These are phyloP conservation scores for Caiman crocodilus DNA, from an alignment of 2,797 vertebrate genomes.

Conservation along the genomic window DNA sequence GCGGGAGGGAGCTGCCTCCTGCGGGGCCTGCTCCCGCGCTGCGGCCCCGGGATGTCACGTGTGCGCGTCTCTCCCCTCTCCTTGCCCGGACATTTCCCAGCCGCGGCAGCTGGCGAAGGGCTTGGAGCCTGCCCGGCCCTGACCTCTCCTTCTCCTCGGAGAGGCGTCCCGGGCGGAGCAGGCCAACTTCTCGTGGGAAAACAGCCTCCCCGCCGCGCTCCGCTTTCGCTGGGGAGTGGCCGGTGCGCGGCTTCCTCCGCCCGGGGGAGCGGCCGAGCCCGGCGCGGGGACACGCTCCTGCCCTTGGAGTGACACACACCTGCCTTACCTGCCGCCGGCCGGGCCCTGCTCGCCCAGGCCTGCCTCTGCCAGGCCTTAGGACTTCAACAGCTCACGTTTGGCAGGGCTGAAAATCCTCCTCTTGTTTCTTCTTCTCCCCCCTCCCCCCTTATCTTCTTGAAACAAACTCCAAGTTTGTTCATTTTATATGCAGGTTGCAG, in stretches of 20 bases:
- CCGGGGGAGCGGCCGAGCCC: neutral
- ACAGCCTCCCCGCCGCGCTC: no score
- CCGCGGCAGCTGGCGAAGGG: no score
- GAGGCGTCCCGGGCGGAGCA: neutral
- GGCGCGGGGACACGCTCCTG: neutral
- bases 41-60: neutral
- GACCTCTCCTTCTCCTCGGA: neutral
- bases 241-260: neutral
- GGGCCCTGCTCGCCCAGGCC: neutral
- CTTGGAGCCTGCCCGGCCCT: neutral
- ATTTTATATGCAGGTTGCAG: accelerated
- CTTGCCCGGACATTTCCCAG: neutral
- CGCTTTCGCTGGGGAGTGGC: neutral
- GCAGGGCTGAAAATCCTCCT: neutral
- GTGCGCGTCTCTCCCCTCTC: neutral
- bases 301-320: neutral
- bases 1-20: neutral
- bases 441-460: accelerated
- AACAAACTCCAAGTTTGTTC: accelerated
- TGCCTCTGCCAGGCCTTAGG: neutral
- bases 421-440: accelerated
- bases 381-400: no score
- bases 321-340: neutral
- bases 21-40: no score
- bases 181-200: neutral